Conservation (phyloP, 2,888 invertebrate genomes). For the Agrochola lychnidis region DNA sequence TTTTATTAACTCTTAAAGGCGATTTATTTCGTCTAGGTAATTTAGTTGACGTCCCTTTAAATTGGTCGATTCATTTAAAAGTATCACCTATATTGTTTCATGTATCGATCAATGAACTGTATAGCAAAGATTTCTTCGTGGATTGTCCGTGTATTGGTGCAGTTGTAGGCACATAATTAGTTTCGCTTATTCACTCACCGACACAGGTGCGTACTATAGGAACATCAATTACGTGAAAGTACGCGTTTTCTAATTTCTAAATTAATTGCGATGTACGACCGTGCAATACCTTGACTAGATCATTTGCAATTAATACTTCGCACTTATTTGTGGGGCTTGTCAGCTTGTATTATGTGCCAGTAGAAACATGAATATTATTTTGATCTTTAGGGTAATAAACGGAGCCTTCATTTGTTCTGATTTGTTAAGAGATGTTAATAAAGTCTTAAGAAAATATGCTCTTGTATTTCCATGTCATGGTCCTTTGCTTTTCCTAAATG, state of each 20-base stretch:
- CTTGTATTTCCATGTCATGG: neutral
- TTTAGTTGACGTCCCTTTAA: conserved; percentile 39
- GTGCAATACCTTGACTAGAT: conserved; percentile 58
- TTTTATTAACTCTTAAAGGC: conserved; percentile 40
- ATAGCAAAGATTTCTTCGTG: conserved; percentile 50
- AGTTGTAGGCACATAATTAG: conserved; percentile 78
- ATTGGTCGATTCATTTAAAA: conserved; percentile 30
- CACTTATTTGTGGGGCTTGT: conserved; percentile 32
- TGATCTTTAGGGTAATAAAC: conserved; percentile 8
- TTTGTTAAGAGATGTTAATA: neutral
- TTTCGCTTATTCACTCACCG: conserved; percentile 77
- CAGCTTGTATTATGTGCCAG: neutral
- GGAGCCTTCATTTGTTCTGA: neutral
- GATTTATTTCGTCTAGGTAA: conserved; percentile 45
- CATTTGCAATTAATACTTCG: conserved; percentile 46
- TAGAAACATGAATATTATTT: conserved; percentile 14
- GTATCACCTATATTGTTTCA: conserved; percentile 33
- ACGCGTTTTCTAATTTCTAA: conserved; percentile 82
- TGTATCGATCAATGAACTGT: conserved; percentile 51
- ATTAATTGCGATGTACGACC: conserved; percentile 73
- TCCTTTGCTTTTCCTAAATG: neutral
- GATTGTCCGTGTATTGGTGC: conserved; percentile 64
- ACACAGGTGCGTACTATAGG: conserved; percentile 71
- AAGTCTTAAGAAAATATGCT: neutral
- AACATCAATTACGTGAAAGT: conserved; percentile 83